These are phyloP conservation scores for Drosophila parvula DNA, from an alignment of 1,140 invertebrate species.

Conservation along the genomic window DNA sequence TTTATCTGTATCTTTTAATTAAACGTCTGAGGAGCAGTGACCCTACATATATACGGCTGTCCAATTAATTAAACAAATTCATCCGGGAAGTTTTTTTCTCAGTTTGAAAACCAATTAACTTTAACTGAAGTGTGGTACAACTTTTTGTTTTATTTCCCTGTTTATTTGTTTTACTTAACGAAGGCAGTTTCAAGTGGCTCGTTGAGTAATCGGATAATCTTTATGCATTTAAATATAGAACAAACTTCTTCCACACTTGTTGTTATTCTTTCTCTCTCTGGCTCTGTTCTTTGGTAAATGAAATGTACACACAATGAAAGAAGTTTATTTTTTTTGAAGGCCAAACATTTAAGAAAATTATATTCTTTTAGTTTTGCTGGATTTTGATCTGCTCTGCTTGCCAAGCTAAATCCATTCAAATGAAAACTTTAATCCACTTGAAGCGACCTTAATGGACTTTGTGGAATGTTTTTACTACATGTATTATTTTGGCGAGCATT, in stretches of 20 bases:
- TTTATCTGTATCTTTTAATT: slow-evolving; percentile 43
- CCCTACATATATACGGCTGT: slow-evolving; percentile 8
- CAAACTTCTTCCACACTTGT: slow-evolving; percentile 21
- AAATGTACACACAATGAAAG: slow-evolving; percentile 31
- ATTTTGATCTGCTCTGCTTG: slow-evolving; percentile 17
- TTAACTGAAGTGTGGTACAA: slow-evolving; percentile 26
- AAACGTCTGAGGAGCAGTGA: slow-evolving; percentile 27
- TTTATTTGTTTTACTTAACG: slow-evolving; percentile 32
- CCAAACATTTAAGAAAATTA: slow-evolving; percentile 12
- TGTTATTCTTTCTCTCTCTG: slow-evolving; percentile 11
- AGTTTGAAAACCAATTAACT: slow-evolving; percentile 29
- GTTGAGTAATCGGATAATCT: slow-evolving; percentile 35
- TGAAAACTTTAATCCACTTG: slow-evolving; percentile 13
- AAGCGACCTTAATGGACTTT: slow-evolving; percentile 4
- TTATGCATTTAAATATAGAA: slow-evolving; percentile 38
- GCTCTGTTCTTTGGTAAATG: not conserved
- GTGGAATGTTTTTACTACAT: slow-evolving; percentile 2
- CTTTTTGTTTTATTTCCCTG: slow-evolving; percentile 12
- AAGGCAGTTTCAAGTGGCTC: slow-evolving; percentile 30
- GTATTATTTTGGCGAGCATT: slow-evolving; percentile 7
- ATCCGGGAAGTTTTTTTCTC: slow-evolving; percentile 5
- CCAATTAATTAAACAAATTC: slow-evolving; percentile 62
- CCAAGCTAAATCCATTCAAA: slow-evolving; percentile 11
- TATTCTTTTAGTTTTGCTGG: not conserved
- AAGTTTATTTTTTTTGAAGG: slow-evolving; percentile 16